Evolutionary conservation across 1,140 invertebrate genomes (phyloP).

Genomic region (Monochamus saltuarius): DNA sequence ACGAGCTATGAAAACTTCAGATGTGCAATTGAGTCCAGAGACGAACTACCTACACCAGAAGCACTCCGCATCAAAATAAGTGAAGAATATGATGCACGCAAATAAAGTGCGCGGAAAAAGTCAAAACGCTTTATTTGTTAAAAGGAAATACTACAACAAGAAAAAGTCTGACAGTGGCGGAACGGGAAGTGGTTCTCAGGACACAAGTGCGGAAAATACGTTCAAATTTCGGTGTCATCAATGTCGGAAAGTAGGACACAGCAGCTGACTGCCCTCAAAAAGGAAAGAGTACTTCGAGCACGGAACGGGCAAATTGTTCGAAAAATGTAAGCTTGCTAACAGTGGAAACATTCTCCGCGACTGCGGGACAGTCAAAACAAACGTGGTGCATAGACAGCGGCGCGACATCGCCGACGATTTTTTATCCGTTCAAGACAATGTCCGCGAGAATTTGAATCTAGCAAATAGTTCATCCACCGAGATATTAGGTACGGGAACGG

Average conservation of each 20-base stretch:
- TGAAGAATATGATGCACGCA: background rate
- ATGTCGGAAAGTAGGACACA: slow-evolving; percentile 13
- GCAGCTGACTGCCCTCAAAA: slow-evolving; percentile 3
- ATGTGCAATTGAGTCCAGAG: slow-evolving; percentile 43
- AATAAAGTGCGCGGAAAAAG: background rate
- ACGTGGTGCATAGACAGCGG: too few relatives aligned
- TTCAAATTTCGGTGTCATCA: slow-evolving; percentile 13
- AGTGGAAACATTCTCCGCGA: too few relatives aligned
- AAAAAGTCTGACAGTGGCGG: background rate
- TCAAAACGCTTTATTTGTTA: background rate
- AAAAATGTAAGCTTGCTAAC: too few relatives aligned
- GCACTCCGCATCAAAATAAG: background rate
- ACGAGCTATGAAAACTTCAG: slow-evolving; percentile 38
- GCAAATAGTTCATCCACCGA: too few relatives aligned
- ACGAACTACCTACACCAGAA: slow-evolving; percentile 22
- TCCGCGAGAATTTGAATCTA: too few relatives aligned
- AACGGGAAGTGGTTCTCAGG: background rate
- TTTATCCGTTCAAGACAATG: too few relatives aligned
- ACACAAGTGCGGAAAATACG: background rate
- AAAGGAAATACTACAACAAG: background rate
- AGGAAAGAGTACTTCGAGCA: too few relatives aligned
- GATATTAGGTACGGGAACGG: too few relatives aligned
- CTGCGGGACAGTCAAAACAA: too few relatives aligned
- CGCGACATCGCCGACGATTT: too few relatives aligned
- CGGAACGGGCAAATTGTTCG: too few relatives aligned